These are phyloP conservation scores for Operophtera brumata DNA, from an alignment of 2,888 invertebrate genomes.

Conservation along the genomic window DNA sequence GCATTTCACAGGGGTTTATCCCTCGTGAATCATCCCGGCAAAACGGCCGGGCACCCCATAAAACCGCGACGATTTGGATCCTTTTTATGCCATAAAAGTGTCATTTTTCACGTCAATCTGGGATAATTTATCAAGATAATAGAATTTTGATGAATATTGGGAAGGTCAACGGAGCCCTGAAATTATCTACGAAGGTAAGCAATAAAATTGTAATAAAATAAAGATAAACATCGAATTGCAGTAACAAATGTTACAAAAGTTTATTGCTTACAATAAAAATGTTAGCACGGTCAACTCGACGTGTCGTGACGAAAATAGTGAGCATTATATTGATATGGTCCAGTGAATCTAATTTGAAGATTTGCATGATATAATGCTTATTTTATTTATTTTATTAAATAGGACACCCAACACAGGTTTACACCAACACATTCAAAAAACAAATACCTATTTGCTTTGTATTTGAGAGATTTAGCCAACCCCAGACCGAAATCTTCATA, in stretches of 20 bases:
- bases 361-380: too few species aligned
- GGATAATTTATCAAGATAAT: conserved; percentile 19
- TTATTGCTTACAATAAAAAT: conserved; percentile 21
- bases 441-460: too few species aligned
- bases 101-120: conserved; percentile 11
- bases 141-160: conserved; percentile 9
- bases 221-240: conserved; percentile 16
- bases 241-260: conserved; percentile 21
- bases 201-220: conserved; percentile 16
- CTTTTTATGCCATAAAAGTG: conserved; percentile 17
- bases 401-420: too few species aligned
- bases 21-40: conserved; percentile 19
- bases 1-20: conserved; percentile 17
- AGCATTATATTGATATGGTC: conserved; percentile 1
- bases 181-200: conserved; percentile 3
- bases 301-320: neutral
- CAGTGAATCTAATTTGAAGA: neutral
- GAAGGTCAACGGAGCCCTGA: neutral
- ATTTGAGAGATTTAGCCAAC: too few species aligned
- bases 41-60: conserved; percentile 16
- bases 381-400: too few species aligned
- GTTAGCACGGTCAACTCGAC: conserved; percentile 1
- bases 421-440: too few species aligned
- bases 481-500: too few species aligned
- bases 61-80: conserved; percentile 14